Evolutionary conservation across 2,888 invertebrate species (phyloP).

Genomic region (Drosophila pseudotalamancana): DNA sequence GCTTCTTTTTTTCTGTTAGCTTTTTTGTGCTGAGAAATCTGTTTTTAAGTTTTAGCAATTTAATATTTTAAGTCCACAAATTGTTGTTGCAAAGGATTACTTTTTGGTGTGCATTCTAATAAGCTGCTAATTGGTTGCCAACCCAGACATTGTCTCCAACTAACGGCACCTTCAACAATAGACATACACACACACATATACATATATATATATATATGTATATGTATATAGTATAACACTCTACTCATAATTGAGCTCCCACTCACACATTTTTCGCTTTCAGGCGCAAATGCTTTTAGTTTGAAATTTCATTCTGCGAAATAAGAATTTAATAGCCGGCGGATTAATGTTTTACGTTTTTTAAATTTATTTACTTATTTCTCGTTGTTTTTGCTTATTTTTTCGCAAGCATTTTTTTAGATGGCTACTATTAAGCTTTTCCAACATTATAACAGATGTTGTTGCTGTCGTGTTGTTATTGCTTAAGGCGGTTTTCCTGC

Average conservation of each 20-base stretch:
- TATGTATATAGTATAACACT: slow-evolving; percentile 7
- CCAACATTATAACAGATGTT: slow-evolving; percentile 39
- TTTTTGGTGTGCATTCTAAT: slow-evolving; percentile 71
- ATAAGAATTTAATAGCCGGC: slow-evolving; percentile 69
- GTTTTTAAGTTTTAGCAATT: slow-evolving; percentile 77
- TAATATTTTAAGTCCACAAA: slow-evolving; percentile 78
- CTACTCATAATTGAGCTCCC: slow-evolving; percentile 19
- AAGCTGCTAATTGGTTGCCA: slow-evolving; percentile 76
- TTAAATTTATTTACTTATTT: not conserved
- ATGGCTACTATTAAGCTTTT: slow-evolving; percentile 55
- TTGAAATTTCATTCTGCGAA: slow-evolving; percentile 75
- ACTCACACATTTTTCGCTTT: slow-evolving; percentile 3
- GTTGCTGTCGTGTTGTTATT: slow-evolving; percentile 5
- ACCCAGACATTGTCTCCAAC: slow-evolving; percentile 50
- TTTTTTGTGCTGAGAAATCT: slow-evolving; percentile 67
- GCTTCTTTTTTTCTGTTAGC: slow-evolving; percentile 1
- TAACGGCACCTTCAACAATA: slow-evolving; percentile 59
- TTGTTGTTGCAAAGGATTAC: slow-evolving; percentile 73
- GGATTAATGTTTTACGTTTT: slow-evolving; percentile 26
- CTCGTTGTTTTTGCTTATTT: not conserved
- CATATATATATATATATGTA: slow-evolving; percentile 9
- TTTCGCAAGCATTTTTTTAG: slow-evolving; percentile 40
- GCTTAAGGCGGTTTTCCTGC: slow-evolving; percentile 19
- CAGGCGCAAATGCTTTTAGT: slow-evolving; percentile 65
- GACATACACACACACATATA: slow-evolving; percentile 11